phyloP scores from a whole-genome alignment of 2,888 invertebrate species.

The Spisula solida region DNA sequence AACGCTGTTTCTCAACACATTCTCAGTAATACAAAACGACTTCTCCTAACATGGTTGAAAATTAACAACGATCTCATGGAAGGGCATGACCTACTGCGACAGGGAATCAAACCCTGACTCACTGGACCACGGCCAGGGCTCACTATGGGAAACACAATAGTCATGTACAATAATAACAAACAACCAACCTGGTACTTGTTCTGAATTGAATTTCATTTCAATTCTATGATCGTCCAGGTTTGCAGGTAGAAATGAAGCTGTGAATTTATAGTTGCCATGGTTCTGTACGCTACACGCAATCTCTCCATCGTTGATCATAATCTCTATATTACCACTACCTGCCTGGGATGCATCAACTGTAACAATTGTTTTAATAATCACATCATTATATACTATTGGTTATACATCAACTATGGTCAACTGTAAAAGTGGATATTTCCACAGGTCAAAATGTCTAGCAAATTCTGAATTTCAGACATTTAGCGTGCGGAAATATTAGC shows the following conservation, averaged over 20 bases:
- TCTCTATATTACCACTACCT: conserved; percentile 99
- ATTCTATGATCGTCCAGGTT: conserved; percentile 97
- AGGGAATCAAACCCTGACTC: no score
- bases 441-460: no score
- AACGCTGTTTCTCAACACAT: no score
- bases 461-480: no score
- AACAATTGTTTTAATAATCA: conserved; percentile 35
- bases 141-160: conserved; percentile 94
- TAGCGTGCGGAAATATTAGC: no score
- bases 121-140: conserved; percentile 92
- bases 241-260: conserved; percentile 98
- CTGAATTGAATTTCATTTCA: conserved; percentile 97
- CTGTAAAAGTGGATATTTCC: no score
- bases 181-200: conserved; percentile 91
- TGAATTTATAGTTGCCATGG: conserved; percentile 96
- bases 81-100: no score
- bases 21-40: no score
- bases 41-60: no score
- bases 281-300: conserved; percentile 91
- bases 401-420: not conserved
- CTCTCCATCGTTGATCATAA: conserved; percentile 98
- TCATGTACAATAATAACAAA: not conserved
- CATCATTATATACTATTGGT: no score
- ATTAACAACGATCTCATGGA: no score
- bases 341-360: conserved; percentile 97